Base-by-base conservation (phyloP, 2,797 vertebrate genomes). In the Crocodylus rhombifer region DNA sequence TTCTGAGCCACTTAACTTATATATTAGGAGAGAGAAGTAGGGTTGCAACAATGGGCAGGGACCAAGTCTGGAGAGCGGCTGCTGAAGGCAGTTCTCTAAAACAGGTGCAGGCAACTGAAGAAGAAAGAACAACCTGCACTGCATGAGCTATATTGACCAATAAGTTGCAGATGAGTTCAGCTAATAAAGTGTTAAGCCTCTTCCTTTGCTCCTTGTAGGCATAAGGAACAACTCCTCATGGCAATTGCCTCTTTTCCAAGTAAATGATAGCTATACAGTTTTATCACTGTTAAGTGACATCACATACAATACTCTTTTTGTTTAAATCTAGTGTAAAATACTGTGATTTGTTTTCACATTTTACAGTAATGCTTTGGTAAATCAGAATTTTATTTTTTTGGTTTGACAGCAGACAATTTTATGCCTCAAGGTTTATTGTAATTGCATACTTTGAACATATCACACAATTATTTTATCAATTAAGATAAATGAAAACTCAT, bases 281-380 rank as follows among this genome's bases (percentile, higher is more conserved):
- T 42, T 91, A 57, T 60, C 13, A 61, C 4, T 55, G 56, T 6
- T 11, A 8, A 79, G 88, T 69, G 28, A 14, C 57, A 11, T 30
- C 6, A 61, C 0, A 5, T 7, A 12, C 1, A 16, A 51, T 69
- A 51, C 1, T 2, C 28, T 57, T 80, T 71, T 33, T 2, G 1
- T 26, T 74, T 18, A n/a, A 33, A 26, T 62, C 14, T 67, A 25
- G 6, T 61, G 14, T 2, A 62, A 67, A 36, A 9, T 15, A 2
- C 28, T 4, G 55, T 28, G 0, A 14, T 28, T 58, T 76, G 0
- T 60, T 88, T 88, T 28, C 12, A 55, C 20, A 64, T 75, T 95
- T 82, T 28, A 64, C 14, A 20, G 11, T 77, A 77, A 77, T 4
- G 69, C 26, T 51, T 42, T 73, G 16, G 9, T n/a, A 73, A 60